phyloP scores from a whole-genome alignment of 2,888 invertebrate genomes.

The Clunio marinus region DNA sequence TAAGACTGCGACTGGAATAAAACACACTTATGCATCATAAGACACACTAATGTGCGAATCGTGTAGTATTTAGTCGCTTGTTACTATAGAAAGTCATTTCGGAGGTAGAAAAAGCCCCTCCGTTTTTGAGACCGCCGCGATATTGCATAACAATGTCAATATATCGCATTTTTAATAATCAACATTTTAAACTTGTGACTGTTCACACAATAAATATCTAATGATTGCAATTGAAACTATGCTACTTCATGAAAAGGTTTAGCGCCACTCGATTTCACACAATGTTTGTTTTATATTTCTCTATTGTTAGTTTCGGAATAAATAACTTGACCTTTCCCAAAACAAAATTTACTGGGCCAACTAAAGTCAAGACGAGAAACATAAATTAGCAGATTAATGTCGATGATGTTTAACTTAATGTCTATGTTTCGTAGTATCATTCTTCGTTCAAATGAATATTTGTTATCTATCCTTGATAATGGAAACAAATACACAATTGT shows the following conservation, averaged over 20 bases:
- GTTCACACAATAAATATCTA: background rate
- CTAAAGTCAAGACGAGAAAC: background rate
- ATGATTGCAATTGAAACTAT: background rate
- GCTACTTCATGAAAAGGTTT: too few species aligned
- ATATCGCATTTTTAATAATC: constrained; percentile 35
- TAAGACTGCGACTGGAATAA: background rate
- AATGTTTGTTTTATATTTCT: too few species aligned
- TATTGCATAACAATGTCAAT: constrained; percentile 29
- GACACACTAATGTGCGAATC: background rate
- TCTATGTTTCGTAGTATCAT: too few species aligned
- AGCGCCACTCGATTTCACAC: too few species aligned
- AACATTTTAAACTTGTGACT: constrained; percentile 1
- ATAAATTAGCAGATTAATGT: background rate
- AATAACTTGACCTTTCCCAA: constrained; percentile 13
- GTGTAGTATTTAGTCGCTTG: background rate
- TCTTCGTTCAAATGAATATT: too few species aligned
- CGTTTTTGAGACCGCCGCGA: background rate
- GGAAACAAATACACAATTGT: background rate
- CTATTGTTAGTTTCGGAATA: background rate
- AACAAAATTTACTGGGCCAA: background rate
- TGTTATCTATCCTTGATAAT: too few species aligned
- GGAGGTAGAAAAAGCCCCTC: background rate
- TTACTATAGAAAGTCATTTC: constrained; percentile 24
- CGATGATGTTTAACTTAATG: background rate
- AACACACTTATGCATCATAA: constrained; percentile 11